Conservation (phyloP, 2,888 invertebrate species). For the Heliconius charithonia region DNA sequence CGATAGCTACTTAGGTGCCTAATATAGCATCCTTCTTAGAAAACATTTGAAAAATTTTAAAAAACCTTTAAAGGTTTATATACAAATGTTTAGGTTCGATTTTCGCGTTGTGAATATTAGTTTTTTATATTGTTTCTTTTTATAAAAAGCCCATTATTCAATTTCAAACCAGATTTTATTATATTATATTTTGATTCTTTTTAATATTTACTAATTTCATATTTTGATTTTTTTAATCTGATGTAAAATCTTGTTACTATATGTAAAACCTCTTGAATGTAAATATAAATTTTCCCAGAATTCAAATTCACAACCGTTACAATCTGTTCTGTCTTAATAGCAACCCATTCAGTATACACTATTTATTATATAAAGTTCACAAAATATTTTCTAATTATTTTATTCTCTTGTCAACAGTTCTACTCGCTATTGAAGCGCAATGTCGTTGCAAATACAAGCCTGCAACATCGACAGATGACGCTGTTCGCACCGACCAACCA, state of each 20-base stretch:
- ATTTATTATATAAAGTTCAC: background rate
- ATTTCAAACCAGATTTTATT: no score
- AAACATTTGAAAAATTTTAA: background rate
- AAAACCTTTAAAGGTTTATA: background rate
- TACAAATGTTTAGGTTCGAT: background rate
- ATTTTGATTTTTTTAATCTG: background rate
- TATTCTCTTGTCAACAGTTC: constrained; percentile 82
- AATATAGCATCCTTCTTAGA: constrained; percentile 5
- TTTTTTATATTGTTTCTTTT: background rate
- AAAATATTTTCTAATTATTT: background rate
- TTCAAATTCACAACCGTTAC: no score
- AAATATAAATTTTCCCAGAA: no score
- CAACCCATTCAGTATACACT: background rate
- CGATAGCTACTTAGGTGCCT: constrained; percentile 22
- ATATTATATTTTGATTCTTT: no score
- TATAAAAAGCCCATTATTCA: no score
- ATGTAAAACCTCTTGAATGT: background rate
- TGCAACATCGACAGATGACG: constrained; percentile 90
- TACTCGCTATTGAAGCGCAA: constrained; percentile 89
- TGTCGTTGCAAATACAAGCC: constrained; percentile 87
- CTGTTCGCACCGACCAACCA: constrained; percentile 94
- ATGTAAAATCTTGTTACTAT: background rate
- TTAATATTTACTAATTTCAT: no score
- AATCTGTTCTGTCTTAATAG: no score
- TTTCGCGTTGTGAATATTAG: background rate